Evolutionary conservation across 2,888 invertebrate genomes (phyloP), one percentile per base, ranked within the genome.

Genomic region (Drosophila yooni): DNA sequence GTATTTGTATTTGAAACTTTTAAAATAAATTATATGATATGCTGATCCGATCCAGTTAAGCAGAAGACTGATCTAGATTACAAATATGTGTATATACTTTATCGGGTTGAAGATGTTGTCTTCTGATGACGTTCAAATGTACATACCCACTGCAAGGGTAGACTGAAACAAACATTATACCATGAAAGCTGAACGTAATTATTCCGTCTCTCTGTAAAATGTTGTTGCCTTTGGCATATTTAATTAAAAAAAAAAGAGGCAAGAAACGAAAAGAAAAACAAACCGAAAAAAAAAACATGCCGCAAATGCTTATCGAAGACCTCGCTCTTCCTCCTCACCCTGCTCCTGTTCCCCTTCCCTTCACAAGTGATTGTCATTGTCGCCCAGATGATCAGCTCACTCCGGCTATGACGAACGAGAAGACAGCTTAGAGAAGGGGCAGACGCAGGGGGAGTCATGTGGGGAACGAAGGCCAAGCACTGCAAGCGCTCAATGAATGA

Each of bases 171-270:
- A 79, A 48, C 34, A 59, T 61, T 59, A 69, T 36, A 61, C 48
- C 53, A 76, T 70, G 57, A 75, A 78, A 74, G 71, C 71, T 56
- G 43, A 84, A 73, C 72, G 66, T 81, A 74, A 86, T 86, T 84
- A 83, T 78, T 79, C 75, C 13, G 58, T 64, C 72, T 81, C 72
- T 82, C 66, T 60, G 54, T 52, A 64, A 76, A 85, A 70, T 69
- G 57, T 71, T 78, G 65, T 50, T 40, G 72, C 59, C 63, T 82
- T 66, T 69, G 83, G 69, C 70, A 69, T 82, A 82, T 80, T 86
- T 52, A 80, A 72, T 75, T 53, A n/a, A 25, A 48, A 53, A 34
- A 31, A 29, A 46, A 57, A 27, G 48, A 25, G 48, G 15, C 25
- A 33, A 25, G 15, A 33, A 46, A 61, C 25, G n/a, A 56, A 29